Evolutionary conservation across 2,888 invertebrate species (phyloP), one percentile per base, ranked within the genome.

Genomic region (Augiades crinisus): DNA sequence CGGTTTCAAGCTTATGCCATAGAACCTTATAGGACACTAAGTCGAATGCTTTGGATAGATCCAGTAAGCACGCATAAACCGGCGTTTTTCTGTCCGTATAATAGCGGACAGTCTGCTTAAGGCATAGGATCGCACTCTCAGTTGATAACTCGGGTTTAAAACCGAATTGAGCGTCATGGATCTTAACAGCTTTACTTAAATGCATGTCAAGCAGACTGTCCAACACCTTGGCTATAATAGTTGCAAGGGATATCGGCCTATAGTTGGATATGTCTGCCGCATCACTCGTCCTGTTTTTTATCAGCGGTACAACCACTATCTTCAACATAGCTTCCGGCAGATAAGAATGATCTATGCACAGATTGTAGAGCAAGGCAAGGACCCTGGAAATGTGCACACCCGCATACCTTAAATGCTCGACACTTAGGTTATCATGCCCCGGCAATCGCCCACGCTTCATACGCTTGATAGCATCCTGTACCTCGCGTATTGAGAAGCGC

Each of bases 191-290:
- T 12, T 41, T 31, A 2, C 19, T n/a, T n/a, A 13, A 55, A 43
- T 50, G 34, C 10, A 6, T 31, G 10, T 55, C 51, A 34, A 60
- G 54, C 49, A 57, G 10, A 54, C 57, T 46, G 41, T 57, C 56
- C 36, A 58, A 34, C 3, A 58, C 47, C 34, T 58, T 56, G 0
- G 54, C 53, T 10, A 47, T 34, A 4, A 55, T 30, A 1, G 58
- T 58, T 1, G 58, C 58, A 13, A 58, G n/a, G 0, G 55, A 58
- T 13, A 57, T 57, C 0, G 57, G 54, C 17, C 54, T 45, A 33
- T 58, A 58, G n/a, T 56, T 58, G n/a, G 40, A 14, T 6, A 7
- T 14, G 10, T 55, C 53, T 0, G 56, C 38, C 2, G 12, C 12
- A 30, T 55, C 58, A 3, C 54, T 52, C 0, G 58, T 55, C 13